These are phyloP conservation scores for Chloroceryle aenea DNA, from an alignment of 2,113 vertebrate genomes.

Conservation along the genomic window DNA sequence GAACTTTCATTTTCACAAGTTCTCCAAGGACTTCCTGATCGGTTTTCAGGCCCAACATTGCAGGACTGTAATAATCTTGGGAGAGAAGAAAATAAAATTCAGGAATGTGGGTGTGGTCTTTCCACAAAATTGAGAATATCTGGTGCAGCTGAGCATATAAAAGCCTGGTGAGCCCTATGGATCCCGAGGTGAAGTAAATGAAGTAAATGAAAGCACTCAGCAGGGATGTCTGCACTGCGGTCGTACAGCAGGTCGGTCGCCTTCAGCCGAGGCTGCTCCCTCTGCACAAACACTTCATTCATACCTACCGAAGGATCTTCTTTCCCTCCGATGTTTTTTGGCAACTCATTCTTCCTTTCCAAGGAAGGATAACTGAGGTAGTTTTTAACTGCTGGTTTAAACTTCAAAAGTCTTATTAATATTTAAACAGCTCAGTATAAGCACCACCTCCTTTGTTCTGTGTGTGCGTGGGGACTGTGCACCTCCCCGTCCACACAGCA, in stretches of 20 bases:
- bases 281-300: background rate
- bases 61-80: slow-evolving; percentile 89
- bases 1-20: slow-evolving; percentile 89
- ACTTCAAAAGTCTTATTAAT: background rate
- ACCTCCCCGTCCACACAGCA: background rate
- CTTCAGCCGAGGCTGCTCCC: background rate
- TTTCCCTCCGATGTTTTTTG: background rate
- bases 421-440: background rate
- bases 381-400: background rate
- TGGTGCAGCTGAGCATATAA: background rate
- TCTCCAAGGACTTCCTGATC: slow-evolving; percentile 94
- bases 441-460: background rate
- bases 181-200: background rate
- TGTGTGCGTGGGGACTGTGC: too few species aligned
- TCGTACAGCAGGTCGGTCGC: background rate
- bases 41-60: slow-evolving; percentile 91
- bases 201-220: background rate
- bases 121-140: background rate
- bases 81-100: background rate
- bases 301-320: background rate
- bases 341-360: background rate
- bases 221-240: background rate
- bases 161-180: fast-evolving
- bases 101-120: background rate
- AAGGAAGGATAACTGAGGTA: background rate